Base-by-base conservation (phyloP, 2,797 vertebrate species). In the Fringilla coelebs region DNA sequence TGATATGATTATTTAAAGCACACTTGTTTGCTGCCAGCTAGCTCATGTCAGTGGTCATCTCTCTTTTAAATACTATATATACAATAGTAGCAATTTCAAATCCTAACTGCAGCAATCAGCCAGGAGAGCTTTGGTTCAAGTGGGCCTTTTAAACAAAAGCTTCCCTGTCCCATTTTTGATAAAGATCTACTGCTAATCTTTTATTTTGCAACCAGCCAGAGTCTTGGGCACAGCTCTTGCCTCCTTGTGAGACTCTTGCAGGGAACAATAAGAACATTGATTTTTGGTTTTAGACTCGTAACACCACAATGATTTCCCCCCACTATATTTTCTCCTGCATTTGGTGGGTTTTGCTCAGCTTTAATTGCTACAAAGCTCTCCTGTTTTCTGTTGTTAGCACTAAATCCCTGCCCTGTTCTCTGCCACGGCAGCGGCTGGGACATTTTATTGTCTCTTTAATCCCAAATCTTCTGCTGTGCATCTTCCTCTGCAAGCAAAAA, bases 231-330 rank as follows among this genome's bases (percentile, higher is more conserved):
- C 2, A 52, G 67, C 38, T 72, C 67, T 92, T 92, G 45, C 48
- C 32, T 86, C 77, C 88, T 80, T 58, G 31, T 10, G 43, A 87
- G 85, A 38, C 19, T 82, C 71, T 77, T 62, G 19, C 45, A 55
- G 75, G 17, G 63, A 95, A 81, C 80, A 86, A 62, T 74, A 55
- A 76, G 38, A 90, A 89, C 66, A 92, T 78, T 74, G 84, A 94
- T 94, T 89, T 52, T 15, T 74, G 41, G 3, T 58, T 75, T 83
- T 48, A 83, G 55, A 66, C 66, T 74, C 0, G 0, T 46, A 52
- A 74, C 31, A 62, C 46, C 2, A 4, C 57, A 65, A 2, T 31
- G 73, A 67, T 82, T 89, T 21, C 1, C 5, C 4, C 17, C 11
- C 26, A 4, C 38, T 40, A 29, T 67, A 81, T 75, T 95, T 93